A percentile compares a stretch with the other conserved stretches of the same genome.
phyloP scores from a whole-genome alignment of 2,797 vertebrate species.

The Cynodonichthys magdalenae region DNA sequence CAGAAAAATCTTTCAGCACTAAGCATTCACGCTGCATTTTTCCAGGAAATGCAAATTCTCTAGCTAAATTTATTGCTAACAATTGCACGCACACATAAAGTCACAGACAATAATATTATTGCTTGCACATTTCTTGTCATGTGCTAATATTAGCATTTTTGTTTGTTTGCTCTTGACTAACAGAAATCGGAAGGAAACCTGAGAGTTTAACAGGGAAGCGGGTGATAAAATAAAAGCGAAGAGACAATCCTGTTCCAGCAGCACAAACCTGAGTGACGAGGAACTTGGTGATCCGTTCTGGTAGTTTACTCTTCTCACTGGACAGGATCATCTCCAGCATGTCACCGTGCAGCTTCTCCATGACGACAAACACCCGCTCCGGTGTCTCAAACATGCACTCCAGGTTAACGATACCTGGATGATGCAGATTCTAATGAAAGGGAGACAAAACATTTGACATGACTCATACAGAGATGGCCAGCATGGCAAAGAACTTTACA shows the following conservation, averaged over 20 bases:
- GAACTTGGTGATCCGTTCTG: slow-evolving; percentile 95
- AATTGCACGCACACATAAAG: too few species aligned
- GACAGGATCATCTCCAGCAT: slow-evolving; percentile 99
- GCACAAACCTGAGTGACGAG: slow-evolving; percentile 92
- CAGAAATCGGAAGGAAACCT: neutral
- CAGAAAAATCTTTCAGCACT: too few species aligned
- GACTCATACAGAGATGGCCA: too few species aligned
- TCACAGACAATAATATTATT: too few species aligned
- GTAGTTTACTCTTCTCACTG: slow-evolving; percentile 96
- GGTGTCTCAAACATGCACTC: slow-evolving; percentile 99
- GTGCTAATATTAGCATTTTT: neutral
- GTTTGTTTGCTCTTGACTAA: neutral
- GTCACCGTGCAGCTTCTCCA: slow-evolving; percentile 98
- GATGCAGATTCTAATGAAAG: slow-evolving; percentile 90
- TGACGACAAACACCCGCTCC: slow-evolving; percentile 96
- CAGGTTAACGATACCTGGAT: slow-evolving; percentile 97
- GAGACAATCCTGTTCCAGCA: neutral
- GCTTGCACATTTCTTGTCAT: too few species aligned
- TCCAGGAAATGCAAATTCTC: too few species aligned
- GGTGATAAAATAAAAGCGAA: neutral
- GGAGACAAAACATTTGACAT: neutral
- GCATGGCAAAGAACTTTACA: neutral
- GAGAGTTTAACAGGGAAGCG: neutral
- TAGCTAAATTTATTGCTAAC: too few species aligned
- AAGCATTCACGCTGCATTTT: too few species aligned